Evolutionary conservation across 2,888 invertebrate species (phyloP), one percentile per base, ranked within the genome.

Genomic region (Fissipunctia ypsillon): DNA sequence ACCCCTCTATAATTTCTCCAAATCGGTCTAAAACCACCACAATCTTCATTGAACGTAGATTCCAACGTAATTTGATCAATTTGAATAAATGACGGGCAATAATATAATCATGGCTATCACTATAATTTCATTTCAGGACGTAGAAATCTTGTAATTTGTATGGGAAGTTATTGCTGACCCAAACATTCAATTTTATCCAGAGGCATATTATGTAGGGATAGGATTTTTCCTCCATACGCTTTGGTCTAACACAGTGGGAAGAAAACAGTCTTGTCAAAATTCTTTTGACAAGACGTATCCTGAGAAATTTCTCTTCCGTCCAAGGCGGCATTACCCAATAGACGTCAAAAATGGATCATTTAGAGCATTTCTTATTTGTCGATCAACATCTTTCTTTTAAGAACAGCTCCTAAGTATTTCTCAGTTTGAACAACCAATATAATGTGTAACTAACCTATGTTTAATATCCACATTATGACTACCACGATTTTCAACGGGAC

Each of bases 21-120:
- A 86, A 86, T 88, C 73, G 64, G 38, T 80, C 56, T 72, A 50
- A 83, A 60, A 76, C 75, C 65, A 79, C 77, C 73, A 63, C 76
- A 73, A 69, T 81, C 63, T 84, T 59, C 38, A 82, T 80, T 85
- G 83, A 76, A 88, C 87, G 87, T 89, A 87, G 88, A 89, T 88
- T 84, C 82, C 76, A 73, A 82, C 73, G 88, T 92, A 93, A 94
- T 93, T 92, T 90, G 89, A 90, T 88, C 91, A 91, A 92, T 93
- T 93, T 92, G 87, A 91, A 92, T 92, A 90, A 92, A 90, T 90
- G 89, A 79, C 79, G 83, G 86, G 79, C 85, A 88, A 89, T 91
- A 89, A 88, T 88, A 89, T 88, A 89, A 89, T 89, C 79, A 50
- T 73, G 87, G 81, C 89, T 86, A 87, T 88, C 85, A 87, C 87